Conservation (phyloP, 1,140 invertebrate genomes). For the Carposina sasakii region DNA sequence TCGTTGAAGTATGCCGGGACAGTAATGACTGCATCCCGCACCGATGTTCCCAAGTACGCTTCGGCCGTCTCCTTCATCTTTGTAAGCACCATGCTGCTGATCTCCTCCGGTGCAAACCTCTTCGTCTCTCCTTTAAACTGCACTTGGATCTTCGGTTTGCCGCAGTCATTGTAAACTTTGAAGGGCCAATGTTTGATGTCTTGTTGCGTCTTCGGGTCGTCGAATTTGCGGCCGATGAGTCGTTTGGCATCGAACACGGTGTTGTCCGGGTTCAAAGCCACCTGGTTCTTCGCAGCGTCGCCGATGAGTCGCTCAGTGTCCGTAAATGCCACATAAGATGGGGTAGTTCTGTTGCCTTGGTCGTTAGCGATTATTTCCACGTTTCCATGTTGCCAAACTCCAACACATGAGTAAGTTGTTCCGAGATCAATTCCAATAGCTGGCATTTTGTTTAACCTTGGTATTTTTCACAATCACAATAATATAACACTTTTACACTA, state of each 20-base stretch:
- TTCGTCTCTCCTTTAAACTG: neutral
- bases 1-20: constrained; percentile 3
- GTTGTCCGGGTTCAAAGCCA: neutral
- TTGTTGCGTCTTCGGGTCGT: constrained; percentile 77
- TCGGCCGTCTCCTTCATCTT: neutral
- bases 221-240: constrained; percentile 75
- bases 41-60: neutral
- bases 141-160: neutral
- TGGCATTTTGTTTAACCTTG: neutral
- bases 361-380: neutral
- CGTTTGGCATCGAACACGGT: constrained; percentile 26
- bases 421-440: neutral
- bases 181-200: constrained; percentile 80
- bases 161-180: constrained; percentile 19
- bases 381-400: neutral
- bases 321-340: neutral
- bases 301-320: neutral
- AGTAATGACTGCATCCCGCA: neutral
- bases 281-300: constrained; percentile 60
- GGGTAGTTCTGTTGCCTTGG: neutral
- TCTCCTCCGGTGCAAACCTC: neutral
- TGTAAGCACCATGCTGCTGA: neutral
- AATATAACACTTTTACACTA: too few species aligned
- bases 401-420: neutral
- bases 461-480: too few species aligned